Evolutionary conservation across 2,888 invertebrate species (phyloP).

Genomic region (Eupithecia tripunctaria): DNA sequence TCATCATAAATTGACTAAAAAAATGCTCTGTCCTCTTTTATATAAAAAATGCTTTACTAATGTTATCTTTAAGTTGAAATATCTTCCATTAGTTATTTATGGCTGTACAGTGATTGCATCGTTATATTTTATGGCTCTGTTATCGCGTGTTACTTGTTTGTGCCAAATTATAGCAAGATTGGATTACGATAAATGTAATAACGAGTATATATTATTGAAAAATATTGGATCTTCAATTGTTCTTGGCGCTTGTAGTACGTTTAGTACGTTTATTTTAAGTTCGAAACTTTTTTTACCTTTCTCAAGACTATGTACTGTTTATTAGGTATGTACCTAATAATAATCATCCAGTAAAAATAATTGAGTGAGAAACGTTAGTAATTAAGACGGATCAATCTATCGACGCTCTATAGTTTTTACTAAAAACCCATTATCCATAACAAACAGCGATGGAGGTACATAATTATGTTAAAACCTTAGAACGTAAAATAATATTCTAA

Average conservation of each 20-base stretch:
- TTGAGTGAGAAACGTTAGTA: not conserved
- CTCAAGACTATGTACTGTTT: too few relatives aligned
- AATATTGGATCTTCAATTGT: not conserved
- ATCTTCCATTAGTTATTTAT: constrained; percentile 73
- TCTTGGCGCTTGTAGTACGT: constrained; percentile 9
- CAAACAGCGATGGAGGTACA: too few relatives aligned
- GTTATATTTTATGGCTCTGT: constrained; percentile 63
- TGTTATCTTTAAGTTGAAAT: constrained; percentile 54
- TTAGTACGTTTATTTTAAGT: too few relatives aligned
- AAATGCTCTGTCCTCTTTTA: not conserved
- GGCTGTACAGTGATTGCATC: constrained; percentile 66
- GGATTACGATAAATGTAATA: constrained; percentile 33
- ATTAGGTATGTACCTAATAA: too few relatives aligned
- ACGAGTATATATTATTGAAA: too few relatives aligned
- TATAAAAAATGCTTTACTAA: constrained; percentile 23
- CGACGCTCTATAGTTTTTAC: not conserved
- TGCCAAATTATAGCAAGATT: constrained; percentile 59
- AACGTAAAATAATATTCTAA: too few relatives aligned
- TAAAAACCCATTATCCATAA: not conserved
- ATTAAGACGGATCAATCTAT: not conserved
- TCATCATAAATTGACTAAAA: not conserved
- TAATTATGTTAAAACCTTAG: too few relatives aligned
- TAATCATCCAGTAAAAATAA: not conserved
- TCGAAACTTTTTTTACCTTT: too few relatives aligned
- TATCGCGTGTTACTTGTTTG: constrained; percentile 67